phyloP scores from a whole-genome alignment of 2,888 invertebrate species.

The Gnatocerus cornutus region DNA sequence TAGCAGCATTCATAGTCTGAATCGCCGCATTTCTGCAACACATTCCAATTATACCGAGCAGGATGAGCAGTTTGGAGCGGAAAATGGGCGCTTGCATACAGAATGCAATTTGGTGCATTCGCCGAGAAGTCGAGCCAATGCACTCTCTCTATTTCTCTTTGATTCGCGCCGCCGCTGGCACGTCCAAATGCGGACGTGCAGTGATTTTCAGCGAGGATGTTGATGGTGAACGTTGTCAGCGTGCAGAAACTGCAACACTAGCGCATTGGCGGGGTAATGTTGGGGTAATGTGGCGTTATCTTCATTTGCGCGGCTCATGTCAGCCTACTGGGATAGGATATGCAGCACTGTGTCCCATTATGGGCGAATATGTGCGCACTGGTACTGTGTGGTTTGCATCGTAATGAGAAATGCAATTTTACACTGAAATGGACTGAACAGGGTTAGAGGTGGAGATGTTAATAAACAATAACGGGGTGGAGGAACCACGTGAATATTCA shows the following conservation, averaged over 20 bases:
- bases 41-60: slow-evolving; percentile 66
- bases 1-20: slow-evolving; percentile 61
- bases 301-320: slow-evolving; percentile 67
- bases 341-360: slow-evolving; percentile 59
- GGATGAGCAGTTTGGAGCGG: slow-evolving; percentile 64
- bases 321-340: slow-evolving; percentile 61
- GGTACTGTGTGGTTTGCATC: slow-evolving; percentile 60
- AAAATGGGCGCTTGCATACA: slow-evolving; percentile 65
- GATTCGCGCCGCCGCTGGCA: background rate
- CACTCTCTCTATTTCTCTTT: slow-evolving; percentile 20
- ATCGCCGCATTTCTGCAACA: slow-evolving; percentile 61
- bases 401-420: slow-evolving; percentile 63
- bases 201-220: slow-evolving; percentile 28
- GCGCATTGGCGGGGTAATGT: slow-evolving; percentile 63
- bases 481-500: background rate
- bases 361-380: slow-evolving; percentile 54
- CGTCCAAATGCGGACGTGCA: slow-evolving; percentile 11
- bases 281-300: slow-evolving; percentile 67
- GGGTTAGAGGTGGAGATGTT: slow-evolving; percentile 47
- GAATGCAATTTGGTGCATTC: slow-evolving; percentile 62
- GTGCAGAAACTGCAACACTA: slow-evolving; percentile 60
- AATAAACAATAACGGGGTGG: slow-evolving; percentile 58
- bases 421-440: slow-evolving; percentile 57
- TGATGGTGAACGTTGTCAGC: slow-evolving; percentile 36
- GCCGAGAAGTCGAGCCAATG: slow-evolving; percentile 18